phyloP scores from a whole-genome alignment of 2,797 vertebrate species.

The Thaleichthys pacificus region DNA sequence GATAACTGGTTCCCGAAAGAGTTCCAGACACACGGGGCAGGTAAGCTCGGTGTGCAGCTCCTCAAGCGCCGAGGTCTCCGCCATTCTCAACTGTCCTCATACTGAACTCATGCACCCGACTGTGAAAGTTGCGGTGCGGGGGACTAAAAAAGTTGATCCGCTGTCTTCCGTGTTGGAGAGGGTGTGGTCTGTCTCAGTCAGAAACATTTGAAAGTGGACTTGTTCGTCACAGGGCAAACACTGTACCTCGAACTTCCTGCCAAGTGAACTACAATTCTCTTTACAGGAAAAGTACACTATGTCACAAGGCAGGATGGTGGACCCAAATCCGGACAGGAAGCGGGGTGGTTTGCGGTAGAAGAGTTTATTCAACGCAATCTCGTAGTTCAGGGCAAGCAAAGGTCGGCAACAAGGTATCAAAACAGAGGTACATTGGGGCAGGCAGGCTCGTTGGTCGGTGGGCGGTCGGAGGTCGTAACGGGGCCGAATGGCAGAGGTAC shows the following conservation, averaged over 20 bases:
- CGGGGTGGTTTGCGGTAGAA: too few relatives aligned
- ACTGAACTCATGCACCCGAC: not conserved
- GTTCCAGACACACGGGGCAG: constrained; percentile 74
- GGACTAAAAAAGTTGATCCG: not conserved
- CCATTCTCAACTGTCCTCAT: constrained; percentile 60
- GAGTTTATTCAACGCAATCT: too few relatives aligned
- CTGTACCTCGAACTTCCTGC: too few relatives aligned
- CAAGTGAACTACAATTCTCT: too few relatives aligned
- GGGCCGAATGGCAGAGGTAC: too few relatives aligned
- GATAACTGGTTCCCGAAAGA: constrained; percentile 74
- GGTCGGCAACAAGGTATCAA: too few relatives aligned
- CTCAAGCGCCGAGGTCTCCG: constrained; percentile 65
- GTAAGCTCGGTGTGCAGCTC: constrained; percentile 74
- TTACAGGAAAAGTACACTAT: not conserved
- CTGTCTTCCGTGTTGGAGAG: not conserved
- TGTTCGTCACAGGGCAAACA: not conserved
- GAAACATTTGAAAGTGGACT: not conserved
- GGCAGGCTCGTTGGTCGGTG: too few relatives aligned
- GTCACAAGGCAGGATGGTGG: too few relatives aligned
- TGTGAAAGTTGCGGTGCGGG: not conserved
- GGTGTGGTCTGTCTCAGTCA: not conserved
- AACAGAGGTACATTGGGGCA: too few relatives aligned
- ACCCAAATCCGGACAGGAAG: too few relatives aligned
- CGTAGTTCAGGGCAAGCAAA: too few relatives aligned
- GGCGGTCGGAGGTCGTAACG: too few relatives aligned